Conservation (phyloP, 1,140 invertebrate species). For the Batillaria attramentaria region DNA sequence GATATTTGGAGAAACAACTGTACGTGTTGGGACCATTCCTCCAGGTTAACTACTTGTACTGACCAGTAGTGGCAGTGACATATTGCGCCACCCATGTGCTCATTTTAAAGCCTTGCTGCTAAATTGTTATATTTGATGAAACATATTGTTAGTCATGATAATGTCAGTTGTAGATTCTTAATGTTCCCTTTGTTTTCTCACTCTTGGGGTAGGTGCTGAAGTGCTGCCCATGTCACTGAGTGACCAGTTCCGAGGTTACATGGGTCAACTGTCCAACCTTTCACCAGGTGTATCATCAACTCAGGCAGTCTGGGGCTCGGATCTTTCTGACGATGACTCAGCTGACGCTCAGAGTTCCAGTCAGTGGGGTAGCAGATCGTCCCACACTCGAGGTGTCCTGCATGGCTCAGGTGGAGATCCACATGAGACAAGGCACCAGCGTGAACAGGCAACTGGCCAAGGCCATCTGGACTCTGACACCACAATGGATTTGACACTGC, state of each 20-base stretch:
- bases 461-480: slow-evolving; percentile 31
- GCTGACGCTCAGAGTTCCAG: background rate
- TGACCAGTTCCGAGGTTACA: slow-evolving; percentile 57
- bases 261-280: slow-evolving; percentile 58
- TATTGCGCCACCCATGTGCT: too few species aligned
- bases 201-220: slow-evolving; percentile 20
- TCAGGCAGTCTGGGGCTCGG: background rate
- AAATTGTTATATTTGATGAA: too few species aligned
- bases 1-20: too few species aligned
- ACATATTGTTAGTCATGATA: too few species aligned
- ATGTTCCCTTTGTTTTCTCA: too few species aligned
- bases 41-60: too few species aligned
- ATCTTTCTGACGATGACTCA: background rate
- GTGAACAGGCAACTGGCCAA: slow-evolving; percentile 27
- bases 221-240: slow-evolving; percentile 40
- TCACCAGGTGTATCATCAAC: background rate
- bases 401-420: background rate
- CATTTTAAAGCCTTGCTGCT: too few species aligned
- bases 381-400: background rate
- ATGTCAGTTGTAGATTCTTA: too few species aligned
- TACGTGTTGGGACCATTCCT: too few species aligned
- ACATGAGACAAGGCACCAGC: slow-evolving; percentile 10
- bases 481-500: slow-evolving; percentile 14
- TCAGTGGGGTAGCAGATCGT: background rate
- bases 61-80: too few species aligned